A percentile compares a stretch with the other conserved stretches of the same genome.
phyloP scores from a whole-genome alignment of 2,888 invertebrate genomes.

The Leuctra nigra region DNA sequence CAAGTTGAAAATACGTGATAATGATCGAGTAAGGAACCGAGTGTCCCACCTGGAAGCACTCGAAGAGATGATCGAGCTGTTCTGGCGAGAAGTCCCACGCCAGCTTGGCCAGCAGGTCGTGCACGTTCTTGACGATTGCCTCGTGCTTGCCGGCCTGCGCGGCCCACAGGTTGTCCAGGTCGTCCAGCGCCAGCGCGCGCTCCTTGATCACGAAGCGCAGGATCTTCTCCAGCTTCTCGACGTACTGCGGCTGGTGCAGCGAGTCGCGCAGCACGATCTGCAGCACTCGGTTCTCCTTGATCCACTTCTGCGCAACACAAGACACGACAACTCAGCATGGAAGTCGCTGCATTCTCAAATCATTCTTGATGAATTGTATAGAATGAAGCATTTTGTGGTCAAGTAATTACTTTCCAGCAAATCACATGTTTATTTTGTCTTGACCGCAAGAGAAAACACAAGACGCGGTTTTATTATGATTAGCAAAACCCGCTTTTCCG shows the following conservation, averaged over 20 bases:
- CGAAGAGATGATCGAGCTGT: constrained; percentile 94
- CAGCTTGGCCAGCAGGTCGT: constrained; percentile 90
- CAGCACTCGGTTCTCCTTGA: constrained; percentile 89
- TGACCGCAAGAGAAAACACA: no score
- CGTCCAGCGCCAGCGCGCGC: constrained; percentile 77
- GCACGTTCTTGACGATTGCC: constrained; percentile 96
- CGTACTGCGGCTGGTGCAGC: constrained; percentile 95
- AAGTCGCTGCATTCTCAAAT: no score
- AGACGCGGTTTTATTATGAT: no score
- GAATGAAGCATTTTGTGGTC: no score
- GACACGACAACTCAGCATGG: no score
- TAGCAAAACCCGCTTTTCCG: no score
- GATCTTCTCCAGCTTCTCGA: constrained; percentile 96
- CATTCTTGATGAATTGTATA: no score
- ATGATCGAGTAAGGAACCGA: constrained; percentile 6
- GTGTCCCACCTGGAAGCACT: constrained; percentile 79
- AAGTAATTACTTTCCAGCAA: no score
- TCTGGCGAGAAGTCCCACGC: constrained; percentile 98
- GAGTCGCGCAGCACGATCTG: constrained; percentile 94
- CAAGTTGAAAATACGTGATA: constrained; percentile 16
- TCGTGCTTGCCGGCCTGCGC: constrained; percentile 97
- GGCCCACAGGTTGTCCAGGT: constrained; percentile 93
- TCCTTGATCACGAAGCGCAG: constrained; percentile 95
- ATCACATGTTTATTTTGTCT: no score
- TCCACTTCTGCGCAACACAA: constrained; percentile 68